Conservation (phyloP, 2,113 vertebrate genomes). For the Porphyrio hochstetteri region DNA sequence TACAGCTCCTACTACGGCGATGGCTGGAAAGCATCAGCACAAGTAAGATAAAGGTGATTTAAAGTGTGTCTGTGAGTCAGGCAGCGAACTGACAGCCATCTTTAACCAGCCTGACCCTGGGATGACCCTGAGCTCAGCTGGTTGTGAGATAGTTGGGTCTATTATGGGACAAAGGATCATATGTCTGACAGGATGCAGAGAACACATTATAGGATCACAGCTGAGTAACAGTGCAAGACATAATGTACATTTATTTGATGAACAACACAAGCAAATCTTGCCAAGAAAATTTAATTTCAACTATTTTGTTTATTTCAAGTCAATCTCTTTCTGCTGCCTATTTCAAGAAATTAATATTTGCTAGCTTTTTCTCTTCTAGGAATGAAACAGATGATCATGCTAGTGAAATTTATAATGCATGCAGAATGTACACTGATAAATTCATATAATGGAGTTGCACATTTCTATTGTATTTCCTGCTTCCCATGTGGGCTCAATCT, state of each 20-base stretch:
- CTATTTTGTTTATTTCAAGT: conserved; percentile 67
- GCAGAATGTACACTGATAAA: conserved; percentile 41
- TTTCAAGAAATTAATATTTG: conserved; percentile 40
- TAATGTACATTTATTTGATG: conserved; percentile 55
- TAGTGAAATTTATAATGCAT: conserved; percentile 45
- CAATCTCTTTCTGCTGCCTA: conserved; percentile 29
- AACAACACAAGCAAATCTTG: conserved; percentile 54
- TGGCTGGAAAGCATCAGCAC: conserved; percentile 71
- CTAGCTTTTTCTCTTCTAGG: conserved; percentile 38
- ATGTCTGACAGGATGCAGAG: conserved; percentile 71
- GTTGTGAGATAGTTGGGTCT: conserved; percentile 73
- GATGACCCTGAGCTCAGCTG: conserved; percentile 81
- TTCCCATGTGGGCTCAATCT: conserved; percentile 33
- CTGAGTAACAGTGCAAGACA: conserved; percentile 68
- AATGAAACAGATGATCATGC: conserved; percentile 5
- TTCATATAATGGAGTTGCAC: conserved; percentile 1
- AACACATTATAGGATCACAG: conserved; percentile 68
- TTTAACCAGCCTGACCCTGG: conserved; percentile 80
- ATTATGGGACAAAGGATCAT: conserved; percentile 74
- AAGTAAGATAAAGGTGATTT: conserved; percentile 77
- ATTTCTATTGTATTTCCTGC: conserved; percentile 16
- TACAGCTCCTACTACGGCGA: conserved; percentile 44
- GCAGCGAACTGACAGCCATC: conserved; percentile 79
- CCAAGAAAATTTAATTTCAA: conserved; percentile 66
- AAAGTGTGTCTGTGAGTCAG: conserved; percentile 67